Base-by-base conservation (phyloP, 2,113 vertebrate genomes). In the Astatotilapia flaviijosephi region DNA sequence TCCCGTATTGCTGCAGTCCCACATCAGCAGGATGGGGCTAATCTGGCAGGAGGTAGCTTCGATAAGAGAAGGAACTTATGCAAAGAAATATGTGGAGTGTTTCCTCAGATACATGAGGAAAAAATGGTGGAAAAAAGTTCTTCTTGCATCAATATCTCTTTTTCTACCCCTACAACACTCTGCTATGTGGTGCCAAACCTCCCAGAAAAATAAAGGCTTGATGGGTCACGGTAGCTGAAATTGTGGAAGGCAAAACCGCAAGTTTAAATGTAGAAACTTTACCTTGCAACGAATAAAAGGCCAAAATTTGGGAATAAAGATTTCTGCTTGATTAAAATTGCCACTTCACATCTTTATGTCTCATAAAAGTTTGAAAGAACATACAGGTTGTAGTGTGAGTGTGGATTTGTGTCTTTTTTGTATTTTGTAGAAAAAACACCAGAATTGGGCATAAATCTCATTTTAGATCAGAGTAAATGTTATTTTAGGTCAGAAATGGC, bases 41-140 rank as follows among this genome's bases (percentile, higher is more conserved):
- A 86, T 89, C 83, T 80, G 47, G 23, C 89, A 81, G 90, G 70
- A 83, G 70, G 49, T n/a, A 51, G 83, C 11, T 31, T 40, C 5
- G 54, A 86, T 90, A 80, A 49, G 47, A 65, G 51, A 10, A 21
- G 17, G 8, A 70, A 82, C 2, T 56, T 51, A 31, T 87, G 88
- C 86, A 70, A 70, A 80, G 31, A 42, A 53, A 82, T 31, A 12
- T 70, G 31, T 5, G 10, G 73, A 73, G 60, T 6, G 5, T 23
- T 51, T 70, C 70, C 42, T 35, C 51, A 28, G 17, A 35, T n/a
- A 9, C 19, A 40, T 23, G 73, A 33, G 15, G 15, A 49, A 51
- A 51, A 33, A 31, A 53, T 53, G 6, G 26, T 26, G 51, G 5
- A 56, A 80, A 49, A 77, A 49, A n/a, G 42, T 12, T 49, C 9